Evolutionary conservation across 2,797 vertebrate species (phyloP).

Genomic region (Melanotaenia parkinsoni): DNA sequence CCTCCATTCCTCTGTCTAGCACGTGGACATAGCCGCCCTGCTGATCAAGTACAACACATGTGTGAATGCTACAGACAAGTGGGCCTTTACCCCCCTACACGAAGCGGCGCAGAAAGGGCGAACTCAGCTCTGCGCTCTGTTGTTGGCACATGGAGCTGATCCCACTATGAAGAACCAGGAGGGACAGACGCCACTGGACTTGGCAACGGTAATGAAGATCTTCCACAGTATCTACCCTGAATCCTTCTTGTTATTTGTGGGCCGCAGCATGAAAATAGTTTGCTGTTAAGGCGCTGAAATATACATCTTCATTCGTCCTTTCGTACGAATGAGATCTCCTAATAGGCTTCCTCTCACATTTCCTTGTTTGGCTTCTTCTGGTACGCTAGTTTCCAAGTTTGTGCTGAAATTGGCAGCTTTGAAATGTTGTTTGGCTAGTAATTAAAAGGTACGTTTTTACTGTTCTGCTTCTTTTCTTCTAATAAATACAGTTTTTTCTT

Average conservation of each 20-base stretch:
- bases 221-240: background rate
- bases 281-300: background rate
- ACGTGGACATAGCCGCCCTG: conserved; percentile 87
- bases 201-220: conserved; percentile 78
- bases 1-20: conserved; percentile 63
- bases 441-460: background rate
- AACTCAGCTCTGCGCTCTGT: conserved; percentile 80
- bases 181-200: conserved; percentile 85
- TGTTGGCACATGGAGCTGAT: conserved; percentile 85
- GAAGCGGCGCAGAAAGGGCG: conserved; percentile 84
- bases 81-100: conserved; percentile 84
- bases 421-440: background rate
- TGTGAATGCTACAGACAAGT: conserved; percentile 83
- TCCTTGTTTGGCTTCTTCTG: conserved; percentile 4
- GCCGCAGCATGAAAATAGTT: background rate
- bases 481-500: background rate
- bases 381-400: conserved; percentile 1
- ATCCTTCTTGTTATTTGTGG: conserved; percentile 3
- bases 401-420: background rate
- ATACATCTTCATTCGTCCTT: conserved; percentile 1
- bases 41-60: conserved; percentile 88
- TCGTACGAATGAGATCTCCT: conserved; percentile 37
- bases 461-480: background rate
- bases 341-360: conserved; percentile 4
- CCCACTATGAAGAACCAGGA: conserved; percentile 90